Conservation (phyloP, 2,888 invertebrate species). For the Empis livida region DNA sequence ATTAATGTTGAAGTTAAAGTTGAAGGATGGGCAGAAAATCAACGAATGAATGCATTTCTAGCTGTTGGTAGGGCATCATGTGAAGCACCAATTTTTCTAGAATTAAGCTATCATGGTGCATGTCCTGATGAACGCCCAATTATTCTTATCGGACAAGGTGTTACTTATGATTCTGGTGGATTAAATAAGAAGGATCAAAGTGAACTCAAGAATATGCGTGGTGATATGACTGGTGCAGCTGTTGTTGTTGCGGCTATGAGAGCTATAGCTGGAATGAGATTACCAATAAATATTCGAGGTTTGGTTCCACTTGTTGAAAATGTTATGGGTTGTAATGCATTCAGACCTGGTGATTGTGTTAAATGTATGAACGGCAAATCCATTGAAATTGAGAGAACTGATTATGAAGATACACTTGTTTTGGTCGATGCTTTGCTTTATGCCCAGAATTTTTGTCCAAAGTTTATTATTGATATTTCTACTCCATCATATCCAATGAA, state of each 20-base stretch:
- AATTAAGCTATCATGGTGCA: conserved; percentile 58
- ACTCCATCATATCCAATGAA: conserved; percentile 61
- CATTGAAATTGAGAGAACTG: conserved; percentile 52
- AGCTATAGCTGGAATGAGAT: conserved; percentile 52
- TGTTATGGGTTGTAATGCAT: conserved; percentile 65
- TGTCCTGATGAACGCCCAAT: conserved; percentile 48
- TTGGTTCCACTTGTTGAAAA: conserved; percentile 69
- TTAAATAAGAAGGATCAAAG: conserved; percentile 46
- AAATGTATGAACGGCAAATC: conserved; percentile 61
- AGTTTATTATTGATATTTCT: conserved; percentile 61
- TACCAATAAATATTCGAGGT: conserved; percentile 58
- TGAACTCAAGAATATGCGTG: conserved; percentile 45
- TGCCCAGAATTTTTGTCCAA: conserved; percentile 49
- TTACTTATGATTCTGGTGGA: conserved; percentile 61
- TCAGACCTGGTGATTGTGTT: conserved; percentile 67
- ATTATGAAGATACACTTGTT: conserved; percentile 63
- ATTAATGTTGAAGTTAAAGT: conserved; percentile 30
- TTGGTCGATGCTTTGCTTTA: conserved; percentile 68
- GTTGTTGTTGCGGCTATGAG: conserved; percentile 57
- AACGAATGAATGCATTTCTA: conserved; percentile 69
- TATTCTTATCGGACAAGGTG: conserved; percentile 59
- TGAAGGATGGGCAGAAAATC: conserved; percentile 56
- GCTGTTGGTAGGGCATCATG: conserved; percentile 62
- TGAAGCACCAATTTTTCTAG: conserved; percentile 64
- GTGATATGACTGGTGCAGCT: conserved; percentile 79